Base-by-base conservation (phyloP, 2,113 vertebrate species). In the Odocoileus hemionus region DNA sequence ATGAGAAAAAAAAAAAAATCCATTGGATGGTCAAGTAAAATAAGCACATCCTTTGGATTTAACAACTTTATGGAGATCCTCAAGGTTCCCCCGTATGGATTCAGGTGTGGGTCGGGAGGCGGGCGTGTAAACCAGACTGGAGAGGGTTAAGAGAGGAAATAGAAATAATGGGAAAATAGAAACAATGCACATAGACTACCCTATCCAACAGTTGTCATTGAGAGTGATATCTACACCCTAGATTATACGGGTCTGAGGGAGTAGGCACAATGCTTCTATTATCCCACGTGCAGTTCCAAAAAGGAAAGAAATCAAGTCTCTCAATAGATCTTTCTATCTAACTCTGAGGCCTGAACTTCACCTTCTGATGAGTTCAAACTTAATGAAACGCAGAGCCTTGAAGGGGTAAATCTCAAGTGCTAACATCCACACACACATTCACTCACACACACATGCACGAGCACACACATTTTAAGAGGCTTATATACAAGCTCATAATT, bases 401-500 rank as follows among this genome's bases (percentile, higher is more conserved):
- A 90, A 94, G 58, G 43, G 39, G 17, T 55, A 83, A 58, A 74
- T 79, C 61, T 61, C 45, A 54, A 94, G 16, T 43, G 55, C 86
- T 57, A 76, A 84, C 76, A 60, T 26, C 43, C 70, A n/a, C 21
- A 61, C 45, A 83, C 92, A 74, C 33, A 78, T 39, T 58, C 91
- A 74, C 30, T 14, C 80, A 74, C 89, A 90, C 30, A 80, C 64
- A 64, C 54, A 43, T 25, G 25, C 88, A 39, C 6, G 5, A 39
- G 14, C 45, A 74, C 33, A 90, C 55, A 52, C 61, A 94, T 78
- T 96, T 98, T 96, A 96, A 95, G 86, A 98, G 94, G 96, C 60
- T 96, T 96, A 95, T 74, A 67, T 64, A 83, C 70, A 96, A 93
- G 97, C 95, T 97, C 95, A 54, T 97, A 97, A 98, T 86, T 98